Base-by-base conservation (phyloP, 2,113 vertebrate genomes). In the Oryzias javanicus region DNA sequence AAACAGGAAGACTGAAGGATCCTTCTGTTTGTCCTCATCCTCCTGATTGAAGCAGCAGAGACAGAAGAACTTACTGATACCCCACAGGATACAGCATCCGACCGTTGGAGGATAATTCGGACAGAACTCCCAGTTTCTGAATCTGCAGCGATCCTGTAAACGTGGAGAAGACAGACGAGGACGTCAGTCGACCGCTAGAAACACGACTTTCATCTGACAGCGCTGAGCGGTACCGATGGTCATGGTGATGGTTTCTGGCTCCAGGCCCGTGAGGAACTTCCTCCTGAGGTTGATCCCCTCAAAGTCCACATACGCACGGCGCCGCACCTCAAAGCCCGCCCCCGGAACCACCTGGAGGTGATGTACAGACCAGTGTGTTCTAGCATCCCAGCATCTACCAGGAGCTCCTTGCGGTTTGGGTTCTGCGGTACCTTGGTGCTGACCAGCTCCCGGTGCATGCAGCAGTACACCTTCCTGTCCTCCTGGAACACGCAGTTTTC, bases 261-360 rank as follows among this genome's bases (percentile, higher is more conserved):
- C 94, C 14, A 97, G 86, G 40, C 95, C 95, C 6, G 92, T 94
- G 64, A 95, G 91, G 70, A 96, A 97, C 76, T 96, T 97, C 73
- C 92, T 90, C 60, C 91, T 94, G 41, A 97, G 93, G 70, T 89
- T 96, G 85, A 97, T 94, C 14, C 95, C 95, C 40, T 96, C 94
- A 44, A 96, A 96, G 84, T 97, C 94, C 19, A 97, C 94, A 6
- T 93, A 97, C 19, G 95, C 92, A 18, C 94, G 81, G n/a, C 95
- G 92, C 25, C 92, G 70, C 42, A 96, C 94, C 78, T 95, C 92
- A 80, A 97, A 97, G 4, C 89, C 91, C 3, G 90, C 91, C 0
- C 89, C 90, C 12, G 87, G 80, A 22, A 95, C 93, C 0, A 90
- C 90, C 93, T 95, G 85, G 16, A 57, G 29, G 17, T 5, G 25